Evolutionary conservation across 2,113 vertebrate species (phyloP), one percentile per base, ranked within the genome.

Genomic region (Amphilophus citrinellus): DNA sequence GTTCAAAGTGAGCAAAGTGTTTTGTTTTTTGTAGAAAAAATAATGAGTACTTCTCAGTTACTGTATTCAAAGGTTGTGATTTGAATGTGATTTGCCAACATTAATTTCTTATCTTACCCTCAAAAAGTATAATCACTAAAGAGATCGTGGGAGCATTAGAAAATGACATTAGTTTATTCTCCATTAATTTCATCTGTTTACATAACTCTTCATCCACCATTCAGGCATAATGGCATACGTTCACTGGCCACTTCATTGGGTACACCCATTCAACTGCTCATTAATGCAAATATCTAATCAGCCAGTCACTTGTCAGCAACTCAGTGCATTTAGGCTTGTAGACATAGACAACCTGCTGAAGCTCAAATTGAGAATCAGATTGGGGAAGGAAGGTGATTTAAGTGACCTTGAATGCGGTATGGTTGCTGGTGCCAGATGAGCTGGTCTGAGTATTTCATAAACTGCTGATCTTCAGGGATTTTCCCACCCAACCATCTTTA

Each of bases 1-100:
- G 71, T 4, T 58, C 10, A 58, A 30, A 66, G 56, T 57, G 6
- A 76, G 61, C 44, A 65, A 76, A 32, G 17, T 53, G 6, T 66
- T 11, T 11, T 15, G 14, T 61, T 76, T n/a, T 61, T 44, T 37
- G 18, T 42, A 3, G 7, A 80, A 32, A 73, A 73, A 73, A 47
- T 50, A 73, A 73, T n/a, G 15, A 53, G 2, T 73, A 73, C 47
- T 32, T 73, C 27, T 32, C 17, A 56, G 17, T n/a, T 73, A 56
- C 30, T 0, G 0, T 5, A 73, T 14, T 27, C 27, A 20, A 56
- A 73, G 47, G 53, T 73, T 10, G 11, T 17, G 14, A 17, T 50
- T 50, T 53, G 47, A 32, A 56, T 10, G 11, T 17, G 14, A 17
- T 50, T 50, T 53, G 13, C 13, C 20, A 73, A 56, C 1, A 32